phyloP scores from a whole-genome alignment of 2,888 invertebrate species.

The Dryococelus australis region DNA sequence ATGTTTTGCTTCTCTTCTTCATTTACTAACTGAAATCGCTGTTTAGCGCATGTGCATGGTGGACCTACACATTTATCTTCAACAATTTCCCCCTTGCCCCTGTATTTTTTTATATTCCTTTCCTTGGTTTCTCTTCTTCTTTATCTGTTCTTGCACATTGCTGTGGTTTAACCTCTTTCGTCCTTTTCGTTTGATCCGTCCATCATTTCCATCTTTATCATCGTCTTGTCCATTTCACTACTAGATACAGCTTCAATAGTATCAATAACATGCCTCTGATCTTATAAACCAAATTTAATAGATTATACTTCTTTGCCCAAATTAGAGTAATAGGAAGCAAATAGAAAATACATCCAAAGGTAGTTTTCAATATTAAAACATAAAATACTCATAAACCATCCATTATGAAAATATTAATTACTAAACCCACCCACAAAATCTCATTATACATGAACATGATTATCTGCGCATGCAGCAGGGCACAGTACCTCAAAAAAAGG shows the following conservation, averaged over 20 bases:
- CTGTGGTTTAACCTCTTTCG: background rate
- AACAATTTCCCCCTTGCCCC: too few species aligned
- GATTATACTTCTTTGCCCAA: background rate
- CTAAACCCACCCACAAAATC: too few species aligned
- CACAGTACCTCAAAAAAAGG: too few species aligned
- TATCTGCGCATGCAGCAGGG: too few species aligned
- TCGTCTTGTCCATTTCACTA: background rate
- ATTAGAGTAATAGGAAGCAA: background rate
- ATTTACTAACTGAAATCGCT: constrained; percentile 23
- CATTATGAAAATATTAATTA: background rate
- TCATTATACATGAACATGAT: too few species aligned
- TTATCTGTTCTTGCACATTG: too few species aligned
- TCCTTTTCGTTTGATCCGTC: background rate
- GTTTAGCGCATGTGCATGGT: constrained; percentile 12
- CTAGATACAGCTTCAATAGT: background rate
- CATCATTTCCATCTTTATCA: background rate
- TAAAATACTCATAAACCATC: background rate
- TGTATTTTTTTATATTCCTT: too few species aligned
- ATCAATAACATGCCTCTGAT: background rate
- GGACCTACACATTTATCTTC: background rate
- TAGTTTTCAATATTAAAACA: too few species aligned
- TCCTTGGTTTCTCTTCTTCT: too few species aligned
- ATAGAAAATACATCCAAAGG: background rate
- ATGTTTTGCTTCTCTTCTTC: constrained; percentile 18
- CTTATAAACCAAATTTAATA: background rate